Base-by-base conservation (phyloP, 2,113 vertebrate genomes). In the Todiramphus chloris region DNA sequence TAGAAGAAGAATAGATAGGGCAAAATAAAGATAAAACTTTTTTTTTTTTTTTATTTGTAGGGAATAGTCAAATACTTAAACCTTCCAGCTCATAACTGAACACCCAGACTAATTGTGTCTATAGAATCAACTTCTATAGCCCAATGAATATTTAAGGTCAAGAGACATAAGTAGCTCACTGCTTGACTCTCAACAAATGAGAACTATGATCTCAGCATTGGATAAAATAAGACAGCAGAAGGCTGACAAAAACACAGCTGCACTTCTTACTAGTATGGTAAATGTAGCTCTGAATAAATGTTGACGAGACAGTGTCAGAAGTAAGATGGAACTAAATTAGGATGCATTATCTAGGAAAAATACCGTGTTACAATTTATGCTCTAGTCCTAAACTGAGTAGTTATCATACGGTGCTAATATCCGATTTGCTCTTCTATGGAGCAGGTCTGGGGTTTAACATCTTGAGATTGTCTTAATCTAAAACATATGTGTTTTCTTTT, bases 401-500 rank as follows among this genome's bases (percentile, higher is more conserved):
- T 76, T 93, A 41, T 93, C 76, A 64, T 78, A 39, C 60, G 19
- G 56, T 58, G 77, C 11, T 68, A 89, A 92, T 78, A 81, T 5
- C 4, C 59, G 17, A 81, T 86, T 91, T 82, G 19, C 27, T 93
- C 44, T 69, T 94, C n/a, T 63, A 2, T 53, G 33, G 18, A 79
- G 35, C 75, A 56, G 59, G 35, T 86, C 83, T 93, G 79, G 28
- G 56, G 62, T 78, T 94, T 63, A 77, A 83, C 76, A 77, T 90
- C 21, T 87, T 94, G 85, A 90, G 76, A 90, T 23, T 11, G 3
- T 16, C 60, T 95, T 92, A 77, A 94, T 72, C 51, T 84, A 81
- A 89, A 93, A 35, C 83, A 77, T 90, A 73, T 83, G 90, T 64
- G 60, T 93, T 90, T 92, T 96, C 72, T 92, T 96, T 96, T 58